Evolutionary conservation across 2,797 vertebrate species (phyloP).

Genomic region (Epinephelus awoara): DNA sequence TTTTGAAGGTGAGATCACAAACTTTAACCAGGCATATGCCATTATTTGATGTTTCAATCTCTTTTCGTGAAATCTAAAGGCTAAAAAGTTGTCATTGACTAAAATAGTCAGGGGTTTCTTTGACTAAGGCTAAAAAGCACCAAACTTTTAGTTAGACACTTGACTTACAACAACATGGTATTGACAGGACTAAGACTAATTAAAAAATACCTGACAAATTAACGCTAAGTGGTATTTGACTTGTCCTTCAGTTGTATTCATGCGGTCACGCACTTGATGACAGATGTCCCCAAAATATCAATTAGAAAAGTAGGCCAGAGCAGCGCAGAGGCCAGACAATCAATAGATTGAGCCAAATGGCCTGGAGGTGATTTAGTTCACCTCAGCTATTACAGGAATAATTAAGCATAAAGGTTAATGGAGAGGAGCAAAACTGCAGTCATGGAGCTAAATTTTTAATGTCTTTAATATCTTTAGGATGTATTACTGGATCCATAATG

Average conservation of each 20-base stretch:
- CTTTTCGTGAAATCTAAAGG: neutral
- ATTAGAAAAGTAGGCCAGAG: constrained; percentile 45
- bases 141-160: too few relatives aligned
- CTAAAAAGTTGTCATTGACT: too few relatives aligned
- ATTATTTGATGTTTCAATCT: neutral
- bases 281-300: constrained; percentile 29
- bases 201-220: too few relatives aligned
- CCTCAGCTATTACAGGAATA: constrained; percentile 30
- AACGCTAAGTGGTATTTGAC: neutral
- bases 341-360: constrained; percentile 29
- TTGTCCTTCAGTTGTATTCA: constrained; percentile 1
- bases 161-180: too few relatives aligned
- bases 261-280: neutral
- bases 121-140: too few relatives aligned
- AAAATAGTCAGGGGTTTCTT: too few relatives aligned
- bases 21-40: too few relatives aligned
- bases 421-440: constrained; percentile 10
- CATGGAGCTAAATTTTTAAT: neutral
- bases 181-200: too few relatives aligned
- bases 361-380: constrained; percentile 34
- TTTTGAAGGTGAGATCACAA: constrained; percentile 91
- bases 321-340: constrained; percentile 32
- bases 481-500: neutral
- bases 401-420: constrained; percentile 17
- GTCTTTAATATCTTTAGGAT: neutral